A percentile compares a stretch with the other conserved stretches of the same genome.
Evolutionary conservation across 2,888 invertebrate genomes (phyloP).

Genomic region (Mycogona germanica): DNA sequence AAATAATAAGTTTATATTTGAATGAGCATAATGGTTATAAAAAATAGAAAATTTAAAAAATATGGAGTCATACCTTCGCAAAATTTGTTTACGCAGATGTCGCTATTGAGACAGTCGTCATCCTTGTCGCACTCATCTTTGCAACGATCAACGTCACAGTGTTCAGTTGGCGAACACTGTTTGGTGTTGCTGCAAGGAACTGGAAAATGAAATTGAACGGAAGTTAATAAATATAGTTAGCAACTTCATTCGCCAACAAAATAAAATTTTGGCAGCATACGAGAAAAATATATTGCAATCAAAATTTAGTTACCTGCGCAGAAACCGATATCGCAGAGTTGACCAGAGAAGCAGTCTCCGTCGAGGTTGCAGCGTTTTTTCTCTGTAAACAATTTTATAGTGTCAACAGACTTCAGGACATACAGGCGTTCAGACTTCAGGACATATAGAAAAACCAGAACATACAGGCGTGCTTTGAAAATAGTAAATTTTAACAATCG

Average conservation of each 20-base stretch:
- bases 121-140: slow-evolving; percentile 19
- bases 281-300: neutral
- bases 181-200: slow-evolving; percentile 46
- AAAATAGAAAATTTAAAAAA: neutral
- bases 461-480: too few relatives aligned
- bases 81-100: slow-evolving; percentile 17
- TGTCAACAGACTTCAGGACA: too few relatives aligned
- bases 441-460: too few relatives aligned
- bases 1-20: too few relatives aligned
- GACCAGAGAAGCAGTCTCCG: slow-evolving; percentile 25
- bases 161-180: slow-evolving; percentile 71
- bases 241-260: too few relatives aligned
- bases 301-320: slow-evolving; percentile 22
- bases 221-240: too few relatives aligned
- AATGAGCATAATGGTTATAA: neutral
- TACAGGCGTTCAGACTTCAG: too few relatives aligned
- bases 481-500: neutral
- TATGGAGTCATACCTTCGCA: slow-evolving; percentile 17
- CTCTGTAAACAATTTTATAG: slow-evolving; percentile 14
- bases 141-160: slow-evolving; percentile 61
- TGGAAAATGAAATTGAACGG: too few relatives aligned
- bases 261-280: neutral
- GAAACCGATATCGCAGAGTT: slow-evolving; percentile 25
- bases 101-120: slow-evolving; percentile 14
- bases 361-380: slow-evolving; percentile 23